Conservation (phyloP, 2,888 invertebrate species). For the Stratiomys singularior region DNA sequence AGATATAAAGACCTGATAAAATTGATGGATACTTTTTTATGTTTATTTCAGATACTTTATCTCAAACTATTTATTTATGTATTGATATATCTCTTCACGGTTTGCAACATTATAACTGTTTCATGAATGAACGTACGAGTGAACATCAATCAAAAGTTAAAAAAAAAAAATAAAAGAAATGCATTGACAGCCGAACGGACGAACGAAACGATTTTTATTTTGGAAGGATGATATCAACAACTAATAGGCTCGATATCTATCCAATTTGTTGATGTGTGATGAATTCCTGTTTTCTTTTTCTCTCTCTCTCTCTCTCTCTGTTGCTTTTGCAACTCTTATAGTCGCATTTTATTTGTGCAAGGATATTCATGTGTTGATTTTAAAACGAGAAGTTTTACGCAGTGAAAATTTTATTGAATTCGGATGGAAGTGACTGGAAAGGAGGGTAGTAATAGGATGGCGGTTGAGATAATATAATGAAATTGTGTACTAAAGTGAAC, state of each 20-base stretch:
- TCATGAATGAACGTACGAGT: not conserved
- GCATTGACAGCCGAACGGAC: no score
- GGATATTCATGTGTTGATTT: slow-evolving; percentile 7
- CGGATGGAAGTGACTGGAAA: not conserved
- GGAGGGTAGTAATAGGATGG: not conserved
- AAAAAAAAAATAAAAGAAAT: no score
- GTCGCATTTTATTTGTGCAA: not conserved
- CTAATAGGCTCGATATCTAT: no score
- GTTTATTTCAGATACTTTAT: not conserved
- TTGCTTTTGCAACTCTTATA: no score
- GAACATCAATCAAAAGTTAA: no score
- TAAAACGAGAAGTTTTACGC: not conserved
- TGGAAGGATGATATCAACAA: no score
- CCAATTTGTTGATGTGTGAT: no score
- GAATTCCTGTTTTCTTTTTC: no score
- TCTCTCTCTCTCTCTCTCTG: no score
- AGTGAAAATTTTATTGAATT: slow-evolving; percentile 6
- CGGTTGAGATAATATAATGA: no score
- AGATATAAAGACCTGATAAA: not conserved
- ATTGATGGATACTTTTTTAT: slow-evolving; percentile 8
- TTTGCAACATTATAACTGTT: not conserved
- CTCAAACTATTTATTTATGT: not conserved
- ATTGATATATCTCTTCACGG: not conserved
- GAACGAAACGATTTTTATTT: no score
- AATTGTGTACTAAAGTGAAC: not conserved